A percentile compares a stretch with the other conserved stretches of the same genome.
Conservation (phyloP, 2,888 invertebrate genomes). For the Melinaea menophilus region DNA sequence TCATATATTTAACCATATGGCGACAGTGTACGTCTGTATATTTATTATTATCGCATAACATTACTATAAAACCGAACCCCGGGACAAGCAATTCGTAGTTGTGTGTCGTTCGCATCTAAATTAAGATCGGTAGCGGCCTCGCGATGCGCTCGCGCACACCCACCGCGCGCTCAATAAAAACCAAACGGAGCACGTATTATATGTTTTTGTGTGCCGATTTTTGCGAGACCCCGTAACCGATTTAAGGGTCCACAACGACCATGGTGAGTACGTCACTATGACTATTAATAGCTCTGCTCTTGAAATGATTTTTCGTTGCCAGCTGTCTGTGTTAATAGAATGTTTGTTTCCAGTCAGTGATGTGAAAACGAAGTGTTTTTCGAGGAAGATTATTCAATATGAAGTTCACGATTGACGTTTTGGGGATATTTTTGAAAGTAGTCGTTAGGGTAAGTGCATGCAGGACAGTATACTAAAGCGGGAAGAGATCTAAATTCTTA, state of each 20-base stretch:
- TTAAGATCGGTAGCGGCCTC: slow-evolving; percentile 72
- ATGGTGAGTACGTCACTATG: slow-evolving; percentile 45
- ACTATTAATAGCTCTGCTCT: slow-evolving; percentile 41
- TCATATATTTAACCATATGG: not conserved
- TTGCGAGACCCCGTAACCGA: slow-evolving; percentile 37
- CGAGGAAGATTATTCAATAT: slow-evolving; percentile 50
- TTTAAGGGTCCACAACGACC: slow-evolving; percentile 27
- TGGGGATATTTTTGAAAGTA: slow-evolving; percentile 74
- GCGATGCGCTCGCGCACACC: slow-evolving; percentile 66
- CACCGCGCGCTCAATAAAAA: slow-evolving; percentile 58
- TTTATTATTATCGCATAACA: slow-evolving; percentile 38
- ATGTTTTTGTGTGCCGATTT: slow-evolving; percentile 60
- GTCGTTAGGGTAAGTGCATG: slow-evolving; percentile 70
- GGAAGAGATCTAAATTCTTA: too few relatives aligned
- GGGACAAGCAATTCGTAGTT: slow-evolving; percentile 58
- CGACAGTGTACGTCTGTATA: not conserved
- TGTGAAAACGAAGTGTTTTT: slow-evolving; percentile 58
- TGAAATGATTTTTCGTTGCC: slow-evolving; percentile 37
- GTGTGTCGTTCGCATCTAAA: slow-evolving; percentile 65
- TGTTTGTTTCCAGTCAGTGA: slow-evolving; percentile 60
- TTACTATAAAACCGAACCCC: slow-evolving; percentile 61
- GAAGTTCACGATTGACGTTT: slow-evolving; percentile 74
- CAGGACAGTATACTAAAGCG: not conserved
- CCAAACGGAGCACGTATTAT: slow-evolving; percentile 73
- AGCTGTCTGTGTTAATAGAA: slow-evolving; percentile 38